Conservation (phyloP, 2,113 vertebrate species). For the Acrocephalus kingi region DNA sequence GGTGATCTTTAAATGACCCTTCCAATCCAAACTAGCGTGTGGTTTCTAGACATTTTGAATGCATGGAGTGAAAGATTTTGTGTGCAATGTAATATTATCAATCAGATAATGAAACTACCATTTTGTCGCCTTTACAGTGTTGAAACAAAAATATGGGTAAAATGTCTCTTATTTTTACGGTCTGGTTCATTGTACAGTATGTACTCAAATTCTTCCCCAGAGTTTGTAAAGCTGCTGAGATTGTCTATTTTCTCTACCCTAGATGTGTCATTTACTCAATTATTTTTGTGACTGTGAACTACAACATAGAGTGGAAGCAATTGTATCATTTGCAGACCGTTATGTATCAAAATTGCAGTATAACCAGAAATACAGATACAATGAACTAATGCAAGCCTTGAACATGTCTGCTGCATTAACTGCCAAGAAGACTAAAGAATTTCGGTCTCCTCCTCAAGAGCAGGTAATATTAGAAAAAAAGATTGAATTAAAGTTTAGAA, state of each 20-base stretch:
- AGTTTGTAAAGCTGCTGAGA: neutral
- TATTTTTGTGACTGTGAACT: constrained; percentile 98
- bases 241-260: neutral
- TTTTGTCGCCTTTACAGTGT: neutral
- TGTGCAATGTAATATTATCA: neutral
- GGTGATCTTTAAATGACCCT: neutral
- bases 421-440: constrained; percentile 95
- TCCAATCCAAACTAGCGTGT: neutral
- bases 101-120: neutral
- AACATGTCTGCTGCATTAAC: constrained; percentile 98
- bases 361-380: constrained; percentile 97
- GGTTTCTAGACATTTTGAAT: neutral
- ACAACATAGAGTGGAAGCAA: constrained; percentile 93
- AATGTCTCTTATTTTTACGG: neutral
- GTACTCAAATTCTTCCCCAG: neutral
- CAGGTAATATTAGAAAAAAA: constrained; percentile 78
- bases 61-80: neutral
- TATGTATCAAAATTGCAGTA: constrained; percentile 93
- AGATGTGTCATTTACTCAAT: constrained; percentile 97
- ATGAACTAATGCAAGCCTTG: constrained; percentile 94
- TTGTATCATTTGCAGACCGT: constrained; percentile 91
- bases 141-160: neutral
- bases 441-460: constrained; percentile 95
- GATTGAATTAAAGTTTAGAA: neutral
- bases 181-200: neutral